These are phyloP conservation scores for Blastobasis adustella DNA, from an alignment of 2,888 invertebrate species.

Conservation along the genomic window DNA sequence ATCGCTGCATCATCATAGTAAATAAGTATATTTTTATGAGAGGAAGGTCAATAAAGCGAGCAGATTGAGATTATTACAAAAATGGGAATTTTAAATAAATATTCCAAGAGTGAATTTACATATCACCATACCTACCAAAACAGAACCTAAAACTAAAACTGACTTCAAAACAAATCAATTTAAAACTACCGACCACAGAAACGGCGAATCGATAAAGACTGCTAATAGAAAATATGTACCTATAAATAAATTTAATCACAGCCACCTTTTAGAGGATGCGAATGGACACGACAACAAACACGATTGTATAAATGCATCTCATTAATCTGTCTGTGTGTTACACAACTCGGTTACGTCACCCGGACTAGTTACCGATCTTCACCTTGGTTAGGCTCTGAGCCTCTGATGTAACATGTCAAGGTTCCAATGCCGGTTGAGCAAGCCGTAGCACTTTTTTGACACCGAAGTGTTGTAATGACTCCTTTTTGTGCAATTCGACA, in stretches of 20 bases:
- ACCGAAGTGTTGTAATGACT: background rate
- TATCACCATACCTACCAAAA: too few species aligned
- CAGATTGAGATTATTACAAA: too few species aligned
- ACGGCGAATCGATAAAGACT: too few species aligned
- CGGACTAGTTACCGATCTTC: slow-evolving; percentile 30
- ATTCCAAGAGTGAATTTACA: too few species aligned
- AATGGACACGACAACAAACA: background rate
- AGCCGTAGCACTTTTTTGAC: background rate
- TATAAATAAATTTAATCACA: background rate
- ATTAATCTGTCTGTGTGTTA: slow-evolving; percentile 11
- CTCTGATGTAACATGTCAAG: slow-evolving; percentile 33
- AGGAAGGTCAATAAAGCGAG: too few species aligned
- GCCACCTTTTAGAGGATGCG: background rate
- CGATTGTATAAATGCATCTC: background rate
- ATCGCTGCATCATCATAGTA: too few species aligned
- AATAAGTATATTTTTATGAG: too few species aligned
- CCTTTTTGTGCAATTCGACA: background rate
- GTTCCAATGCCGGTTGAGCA: slow-evolving; percentile 15
- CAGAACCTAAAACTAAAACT: too few species aligned
- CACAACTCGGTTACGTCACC: slow-evolving; percentile 16
- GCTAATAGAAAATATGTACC: background rate
- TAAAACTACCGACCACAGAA: too few species aligned
- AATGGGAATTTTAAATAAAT: too few species aligned
- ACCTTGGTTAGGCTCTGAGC: slow-evolving; percentile 24
- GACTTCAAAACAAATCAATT: too few species aligned